Percentiles rank a stretch among this genome's conserved stretches.
phyloP scores from a whole-genome alignment of 2,888 invertebrate genomes.

The Paralinhomoeus sp. region DNA sequence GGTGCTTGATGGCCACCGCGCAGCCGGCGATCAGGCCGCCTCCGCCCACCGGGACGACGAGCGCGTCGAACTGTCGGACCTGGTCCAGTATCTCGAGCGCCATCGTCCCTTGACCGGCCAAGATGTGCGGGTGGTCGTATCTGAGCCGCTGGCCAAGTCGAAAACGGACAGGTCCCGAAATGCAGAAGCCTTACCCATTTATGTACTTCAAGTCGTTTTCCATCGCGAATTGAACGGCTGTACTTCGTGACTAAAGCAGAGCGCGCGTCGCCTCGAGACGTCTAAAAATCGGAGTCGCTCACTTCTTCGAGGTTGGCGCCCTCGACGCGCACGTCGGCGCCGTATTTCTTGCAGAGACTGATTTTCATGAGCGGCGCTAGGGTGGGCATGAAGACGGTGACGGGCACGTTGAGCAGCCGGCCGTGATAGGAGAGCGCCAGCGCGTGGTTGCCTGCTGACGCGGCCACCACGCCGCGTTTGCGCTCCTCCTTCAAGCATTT shows the following conservation, averaged over 20 bases:
- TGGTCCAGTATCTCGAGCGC: slow-evolving; percentile 78
- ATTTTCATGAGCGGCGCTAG: slow-evolving; percentile 89
- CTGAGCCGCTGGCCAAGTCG: slow-evolving; percentile 51
- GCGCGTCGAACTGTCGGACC: slow-evolving; percentile 60
- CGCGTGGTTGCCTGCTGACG: slow-evolving; percentile 81
- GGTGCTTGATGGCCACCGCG: slow-evolving; percentile 61
- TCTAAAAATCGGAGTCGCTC: too few relatives aligned
- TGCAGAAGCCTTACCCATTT: slow-evolving; percentile 45
- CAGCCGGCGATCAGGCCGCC: slow-evolving; percentile 74
- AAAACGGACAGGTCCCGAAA: not conserved
- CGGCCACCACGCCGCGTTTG: slow-evolving; percentile 57
- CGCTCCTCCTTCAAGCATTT: slow-evolving; percentile 36
- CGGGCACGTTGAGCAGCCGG: slow-evolving; percentile 42
- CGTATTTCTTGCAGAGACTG: slow-evolving; percentile 56
- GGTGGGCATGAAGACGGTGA: slow-evolving; percentile 78
- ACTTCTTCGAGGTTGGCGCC: slow-evolving; percentile 32
- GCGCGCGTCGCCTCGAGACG: too few relatives aligned
- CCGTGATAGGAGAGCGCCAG: slow-evolving; percentile 59
- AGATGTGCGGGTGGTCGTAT: slow-evolving; percentile 79
- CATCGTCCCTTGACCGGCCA: slow-evolving; percentile 81
- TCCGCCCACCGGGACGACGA: slow-evolving; percentile 78
- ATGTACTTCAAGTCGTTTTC: slow-evolving; percentile 52
- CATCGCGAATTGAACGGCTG: slow-evolving; percentile 50
- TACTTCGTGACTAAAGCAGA: too few relatives aligned
- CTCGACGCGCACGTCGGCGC: slow-evolving; percentile 57